Evolutionary conservation across 2,888 invertebrate genomes (phyloP), one percentile per base, ranked within the genome.

Genomic region (Eupithecia dodoneata): DNA sequence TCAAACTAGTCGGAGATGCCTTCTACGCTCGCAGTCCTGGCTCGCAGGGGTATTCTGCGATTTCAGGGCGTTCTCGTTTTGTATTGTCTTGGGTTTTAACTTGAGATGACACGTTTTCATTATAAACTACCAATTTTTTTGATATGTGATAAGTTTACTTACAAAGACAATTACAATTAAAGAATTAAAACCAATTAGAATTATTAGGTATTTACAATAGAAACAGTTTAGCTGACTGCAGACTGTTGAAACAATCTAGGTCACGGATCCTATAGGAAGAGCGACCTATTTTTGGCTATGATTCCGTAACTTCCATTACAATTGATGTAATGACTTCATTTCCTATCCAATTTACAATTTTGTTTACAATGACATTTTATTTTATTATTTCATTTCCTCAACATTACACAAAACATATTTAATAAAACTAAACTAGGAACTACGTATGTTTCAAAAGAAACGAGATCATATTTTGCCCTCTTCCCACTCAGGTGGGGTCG

Each of bases 1-100:
- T 91, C 93, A 93, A 93, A 95, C 94, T 95, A 94, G 93, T 90
- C 91, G 90, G 94, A 92, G 92, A 93, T 92, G 93, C 92, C 93
- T 93, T 91, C 92, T 90, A 91, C 92, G 91, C 92, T 93, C 93
- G 90, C 91, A 89, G 90, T 88, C 90, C 92, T 91, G 85, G 85
- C 86, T 86, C 85, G 87, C 85, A 85, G 94, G 83, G 88, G 80
- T 87, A 94, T 94, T 94, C 94, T 91, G 91, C 91, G 87, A 91
- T 85, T 81, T 79, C 76, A 76, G 77, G 74, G 52, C 77, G 75
- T 72, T 74, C 79, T 71, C 59, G 70, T 73, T 63, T 70, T 73
- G 52, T 73, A 45, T 75, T 73, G 55, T 73, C 52, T 18, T 69
- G 18, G 10, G 59, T 3, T 9, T 3, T 47, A 18, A 42, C 69